Conservation (phyloP, 1,140 invertebrate genomes). For the Hormaphis cornu region DNA sequence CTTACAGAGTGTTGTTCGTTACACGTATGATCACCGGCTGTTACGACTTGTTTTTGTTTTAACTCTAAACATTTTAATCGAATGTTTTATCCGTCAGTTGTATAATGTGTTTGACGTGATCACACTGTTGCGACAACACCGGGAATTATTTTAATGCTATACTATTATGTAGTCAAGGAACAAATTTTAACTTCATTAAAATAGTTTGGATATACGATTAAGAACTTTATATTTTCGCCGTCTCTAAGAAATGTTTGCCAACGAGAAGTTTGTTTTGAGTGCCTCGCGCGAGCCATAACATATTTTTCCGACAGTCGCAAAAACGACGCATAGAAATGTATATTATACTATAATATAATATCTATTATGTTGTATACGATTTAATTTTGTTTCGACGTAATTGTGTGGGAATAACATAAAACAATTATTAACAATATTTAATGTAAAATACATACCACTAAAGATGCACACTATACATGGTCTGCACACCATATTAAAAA, state of each 20-base stretch:
- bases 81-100: neutral
- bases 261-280: neutral
- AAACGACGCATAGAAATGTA: no score
- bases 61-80: neutral
- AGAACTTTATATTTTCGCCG: neutral
- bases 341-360: no score
- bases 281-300: no score
- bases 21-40: neutral
- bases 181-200: neutral
- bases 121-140: neutral
- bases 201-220: constrained; percentile 3
- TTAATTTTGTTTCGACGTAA: no score
- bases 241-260: neutral
- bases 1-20: no score
- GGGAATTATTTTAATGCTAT: neutral
- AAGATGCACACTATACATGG: no score
- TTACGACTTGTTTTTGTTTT: neutral
- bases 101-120: neutral
- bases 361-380: no score
- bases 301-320: no score
- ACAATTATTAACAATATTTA: no score
- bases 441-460: no score
- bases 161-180: neutral
- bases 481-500: no score
- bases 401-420: no score